Conservation (phyloP, 2,113 vertebrate genomes). For the Mustelus asterias region DNA sequence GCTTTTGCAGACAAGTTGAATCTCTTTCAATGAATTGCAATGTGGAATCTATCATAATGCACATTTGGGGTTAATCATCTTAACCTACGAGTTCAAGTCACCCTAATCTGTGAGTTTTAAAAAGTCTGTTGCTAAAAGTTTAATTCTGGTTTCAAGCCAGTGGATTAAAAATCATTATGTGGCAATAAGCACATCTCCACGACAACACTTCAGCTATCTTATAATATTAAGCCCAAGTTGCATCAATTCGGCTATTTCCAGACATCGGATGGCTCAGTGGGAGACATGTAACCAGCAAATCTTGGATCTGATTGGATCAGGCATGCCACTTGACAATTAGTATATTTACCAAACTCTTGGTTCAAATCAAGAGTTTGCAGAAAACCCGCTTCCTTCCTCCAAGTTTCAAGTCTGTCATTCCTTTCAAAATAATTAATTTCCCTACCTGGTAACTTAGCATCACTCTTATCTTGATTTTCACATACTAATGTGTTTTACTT, state of each 20-base stretch:
- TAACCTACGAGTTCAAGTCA: no score
- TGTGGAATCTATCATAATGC: no score
- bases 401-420: not conserved
- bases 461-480: not conserved
- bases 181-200: no score
- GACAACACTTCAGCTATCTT: no score
- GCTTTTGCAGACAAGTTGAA: no score
- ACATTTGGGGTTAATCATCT: no score
- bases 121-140: no score
- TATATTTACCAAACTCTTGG: not conserved
- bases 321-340: not conserved
- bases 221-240: not conserved
- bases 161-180: no score
- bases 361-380: not conserved
- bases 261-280: not conserved
- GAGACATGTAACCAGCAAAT: not conserved
- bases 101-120: no score
- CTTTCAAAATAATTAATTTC: not conserved
- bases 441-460: not conserved
- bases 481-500: not conserved
- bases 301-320: not conserved
- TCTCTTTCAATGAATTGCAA: no score
- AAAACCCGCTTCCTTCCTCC: not conserved
- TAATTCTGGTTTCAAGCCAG: no score
- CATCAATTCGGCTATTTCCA: not conserved